These are phyloP conservation scores for Sinocyclocheilus maitianheensis DNA, from an alignment of 2,113 vertebrate species.

Conservation along the genomic window DNA sequence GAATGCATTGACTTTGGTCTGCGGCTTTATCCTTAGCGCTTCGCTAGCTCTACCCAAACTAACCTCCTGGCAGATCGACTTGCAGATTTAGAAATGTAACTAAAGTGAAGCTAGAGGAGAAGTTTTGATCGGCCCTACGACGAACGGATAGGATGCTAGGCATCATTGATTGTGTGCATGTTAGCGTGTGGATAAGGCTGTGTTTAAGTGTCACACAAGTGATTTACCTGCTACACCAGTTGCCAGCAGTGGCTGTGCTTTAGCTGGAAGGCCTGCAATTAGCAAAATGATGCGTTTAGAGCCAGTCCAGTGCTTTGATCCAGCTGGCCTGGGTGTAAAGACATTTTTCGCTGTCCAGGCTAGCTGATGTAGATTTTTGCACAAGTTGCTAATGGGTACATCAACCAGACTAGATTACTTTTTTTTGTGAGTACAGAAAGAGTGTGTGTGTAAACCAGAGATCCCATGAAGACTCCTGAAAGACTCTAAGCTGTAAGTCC, in stretches of 20 bases:
- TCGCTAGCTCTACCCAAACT: neutral
- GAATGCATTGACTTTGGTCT: conserved; percentile 29
- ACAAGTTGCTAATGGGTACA: neutral
- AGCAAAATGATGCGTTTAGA: conserved; percentile 16
- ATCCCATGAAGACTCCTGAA: neutral
- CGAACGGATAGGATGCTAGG: conserved; percentile 5
- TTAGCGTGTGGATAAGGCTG: conserved; percentile 36
- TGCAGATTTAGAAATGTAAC: conserved; percentile 15
- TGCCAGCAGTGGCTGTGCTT: conserved; percentile 17
- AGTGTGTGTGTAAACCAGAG: neutral
- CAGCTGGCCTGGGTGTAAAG: neutral
- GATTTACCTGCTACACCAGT: conserved; percentile 28
- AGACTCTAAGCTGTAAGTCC: neutral
- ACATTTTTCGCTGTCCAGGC: neutral
- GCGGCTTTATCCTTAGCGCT: conserved; percentile 5
- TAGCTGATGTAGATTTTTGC: neutral
- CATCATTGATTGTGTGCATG: conserved; percentile 18
- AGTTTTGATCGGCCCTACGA: neutral
- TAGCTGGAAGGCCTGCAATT: conserved; percentile 21
- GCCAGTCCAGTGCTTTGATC: conserved; percentile 12
- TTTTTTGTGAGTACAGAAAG: neutral
- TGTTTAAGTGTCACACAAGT: conserved; percentile 32
- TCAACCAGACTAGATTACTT: neutral
- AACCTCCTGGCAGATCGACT: conserved; percentile 11
- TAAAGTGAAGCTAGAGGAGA: neutral